A percentile compares a stretch with the other conserved stretches of the same genome.
phyloP scores from a whole-genome alignment of 2,888 invertebrate genomes.

The Hypomecis punctinalis region DNA sequence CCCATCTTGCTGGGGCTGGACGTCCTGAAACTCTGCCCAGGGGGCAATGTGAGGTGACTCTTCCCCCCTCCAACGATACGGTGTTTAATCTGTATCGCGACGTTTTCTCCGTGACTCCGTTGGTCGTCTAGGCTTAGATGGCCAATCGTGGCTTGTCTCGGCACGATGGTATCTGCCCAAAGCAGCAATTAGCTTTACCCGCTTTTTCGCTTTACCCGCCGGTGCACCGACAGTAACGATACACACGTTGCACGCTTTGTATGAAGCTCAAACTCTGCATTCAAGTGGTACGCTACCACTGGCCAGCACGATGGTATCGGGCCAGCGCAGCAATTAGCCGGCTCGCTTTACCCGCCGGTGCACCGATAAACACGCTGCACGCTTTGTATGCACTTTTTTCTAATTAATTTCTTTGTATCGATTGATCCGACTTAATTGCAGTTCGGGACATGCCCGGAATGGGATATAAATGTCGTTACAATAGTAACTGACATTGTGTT shows the following conservation, averaged over 20 bases:
- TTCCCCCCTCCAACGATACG: too few species aligned
- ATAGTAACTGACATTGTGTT: conserved; percentile 35
- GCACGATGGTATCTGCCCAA: too few species aligned
- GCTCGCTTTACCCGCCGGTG: conserved; percentile 73
- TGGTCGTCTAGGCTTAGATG: too few species aligned
- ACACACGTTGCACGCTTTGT: not conserved
- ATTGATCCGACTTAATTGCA: conserved; percentile 61
- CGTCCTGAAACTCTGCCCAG: too few species aligned
- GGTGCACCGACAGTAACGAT: too few species aligned
- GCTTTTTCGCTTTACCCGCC: too few species aligned
- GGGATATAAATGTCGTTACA: conserved; percentile 33
- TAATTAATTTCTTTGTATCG: conserved; percentile 72
- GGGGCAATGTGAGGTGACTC: too few species aligned
- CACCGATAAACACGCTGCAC: conserved; percentile 68
- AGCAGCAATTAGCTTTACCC: too few species aligned
- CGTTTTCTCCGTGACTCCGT: too few species aligned
- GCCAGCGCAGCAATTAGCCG: conserved; percentile 72
- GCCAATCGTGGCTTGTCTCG: too few species aligned
- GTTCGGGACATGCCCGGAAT: conserved; percentile 35
- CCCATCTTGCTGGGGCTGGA: too few species aligned
- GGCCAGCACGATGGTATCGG: conserved; percentile 65
- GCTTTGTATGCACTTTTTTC: conserved; percentile 72
- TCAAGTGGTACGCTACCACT: conserved; percentile 3
- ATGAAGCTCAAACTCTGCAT: conserved; percentile 18
- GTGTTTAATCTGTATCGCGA: too few species aligned